Conservation (phyloP, 2,888 invertebrate species). For the Neuroscelio doddi region DNA sequence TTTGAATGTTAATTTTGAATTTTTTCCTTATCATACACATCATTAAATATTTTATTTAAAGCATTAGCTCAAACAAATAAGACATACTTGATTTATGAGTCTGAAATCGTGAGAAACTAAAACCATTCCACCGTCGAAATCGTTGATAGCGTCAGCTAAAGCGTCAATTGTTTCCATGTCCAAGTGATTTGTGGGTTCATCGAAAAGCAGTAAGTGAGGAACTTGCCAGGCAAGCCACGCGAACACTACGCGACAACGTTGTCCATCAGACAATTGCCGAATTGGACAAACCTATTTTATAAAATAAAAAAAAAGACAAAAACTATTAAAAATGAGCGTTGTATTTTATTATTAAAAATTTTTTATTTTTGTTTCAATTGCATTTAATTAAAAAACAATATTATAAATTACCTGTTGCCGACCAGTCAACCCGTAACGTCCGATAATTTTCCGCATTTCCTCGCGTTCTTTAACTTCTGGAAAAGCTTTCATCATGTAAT, state of each 20-base stretch:
- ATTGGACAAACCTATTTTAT: slow-evolving; percentile 87
- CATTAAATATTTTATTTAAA: too few species aligned
- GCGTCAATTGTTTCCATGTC: slow-evolving; percentile 99
- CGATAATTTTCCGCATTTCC: slow-evolving; percentile 99
- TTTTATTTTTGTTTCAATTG: not conserved
- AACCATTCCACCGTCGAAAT: slow-evolving; percentile 98
- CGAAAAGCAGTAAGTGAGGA: slow-evolving; percentile 91
- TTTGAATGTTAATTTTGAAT: too few species aligned
- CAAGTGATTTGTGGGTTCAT: slow-evolving; percentile 94
- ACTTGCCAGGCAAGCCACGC: slow-evolving; percentile 99
- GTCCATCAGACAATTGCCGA: slow-evolving; percentile 89
- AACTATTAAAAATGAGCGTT: not conserved
- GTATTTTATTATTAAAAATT: not conserved
- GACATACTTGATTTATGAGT: slow-evolving; percentile 98
- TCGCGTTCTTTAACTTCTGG: slow-evolving; percentile 98
- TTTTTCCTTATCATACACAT: too few species aligned
- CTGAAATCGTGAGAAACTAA: slow-evolving; percentile 99
- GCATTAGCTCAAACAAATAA: too few species aligned
- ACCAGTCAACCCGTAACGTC: slow-evolving; percentile 97
- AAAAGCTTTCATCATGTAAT: slow-evolving; percentile 98
- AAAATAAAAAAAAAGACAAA: slow-evolving; percentile 27
- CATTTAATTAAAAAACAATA: slow-evolving; percentile 2
- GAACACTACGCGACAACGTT: slow-evolving; percentile 98
- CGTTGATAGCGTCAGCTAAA: slow-evolving; percentile 96
- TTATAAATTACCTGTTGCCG: slow-evolving; percentile 85